Percentiles rank a stretch among this genome's conserved stretches.
Conservation (phyloP, 2,113 vertebrate genomes). For the Panurus biarmicus region DNA sequence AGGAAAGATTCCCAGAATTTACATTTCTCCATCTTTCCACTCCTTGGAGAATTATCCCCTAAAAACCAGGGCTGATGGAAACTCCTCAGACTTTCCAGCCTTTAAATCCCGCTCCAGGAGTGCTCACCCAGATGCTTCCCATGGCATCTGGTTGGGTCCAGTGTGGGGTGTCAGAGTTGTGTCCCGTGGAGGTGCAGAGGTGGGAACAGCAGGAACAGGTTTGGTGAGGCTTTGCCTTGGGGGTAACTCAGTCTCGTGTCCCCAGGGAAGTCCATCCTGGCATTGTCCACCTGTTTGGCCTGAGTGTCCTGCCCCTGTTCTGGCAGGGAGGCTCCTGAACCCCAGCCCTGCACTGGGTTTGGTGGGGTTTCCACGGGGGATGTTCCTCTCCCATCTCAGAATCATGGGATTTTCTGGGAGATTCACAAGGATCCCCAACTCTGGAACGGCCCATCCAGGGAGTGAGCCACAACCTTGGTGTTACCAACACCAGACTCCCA, state of each 20-base stretch:
- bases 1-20: background rate
- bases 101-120: background rate
- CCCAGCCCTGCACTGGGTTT: rapidly evolving
- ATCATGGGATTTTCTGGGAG: background rate
- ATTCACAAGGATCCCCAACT: background rate
- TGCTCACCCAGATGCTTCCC: background rate
- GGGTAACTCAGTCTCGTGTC: background rate
- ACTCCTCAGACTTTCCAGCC: background rate
- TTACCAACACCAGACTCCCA: background rate
- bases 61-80: background rate
- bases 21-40: rapidly evolving
- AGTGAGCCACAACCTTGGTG: rapidly evolving
- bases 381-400: background rate
- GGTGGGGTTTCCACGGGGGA: background rate
- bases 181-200: background rate
- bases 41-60: background rate
- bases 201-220: background rate
- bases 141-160: background rate
- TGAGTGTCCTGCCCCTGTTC: background rate
- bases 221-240: background rate
- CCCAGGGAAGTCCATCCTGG: background rate
- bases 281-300: background rate
- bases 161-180: background rate
- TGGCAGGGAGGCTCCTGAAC: background rate
- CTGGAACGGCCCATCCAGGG: background rate